Evolutionary conservation across 2,113 vertebrate genomes (phyloP).

Genomic region (Chaetodon trifascialis): DNA sequence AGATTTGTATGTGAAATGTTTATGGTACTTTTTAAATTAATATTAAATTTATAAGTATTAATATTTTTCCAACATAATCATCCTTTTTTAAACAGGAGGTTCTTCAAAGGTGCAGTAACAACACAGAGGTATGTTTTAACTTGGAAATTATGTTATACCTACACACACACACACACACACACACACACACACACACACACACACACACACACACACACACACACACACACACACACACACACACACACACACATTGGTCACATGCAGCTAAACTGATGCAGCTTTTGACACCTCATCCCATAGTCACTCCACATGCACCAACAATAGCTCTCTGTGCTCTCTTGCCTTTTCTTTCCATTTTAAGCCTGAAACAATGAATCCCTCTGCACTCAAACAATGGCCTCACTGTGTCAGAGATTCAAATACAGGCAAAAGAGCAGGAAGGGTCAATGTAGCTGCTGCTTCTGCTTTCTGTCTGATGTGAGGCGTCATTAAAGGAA

Average conservation of each 20-base stretch:
- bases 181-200: neutral
- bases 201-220: neutral
- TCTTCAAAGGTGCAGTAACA: constrained; percentile 82
- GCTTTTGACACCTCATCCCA: constrained; percentile 14
- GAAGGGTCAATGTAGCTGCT: constrained; percentile 9
- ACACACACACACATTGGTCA: neutral
- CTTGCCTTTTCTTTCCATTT: constrained; percentile 4
- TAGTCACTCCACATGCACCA: neutral
- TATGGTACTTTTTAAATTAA: neutral
- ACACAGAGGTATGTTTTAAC: constrained; percentile 85
- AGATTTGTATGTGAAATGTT: constrained; percentile 6
- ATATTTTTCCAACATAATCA: neutral
- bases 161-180: neutral
- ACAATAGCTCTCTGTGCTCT: constrained; percentile 59
- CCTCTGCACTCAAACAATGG: constrained; percentile 20
- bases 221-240: neutral
- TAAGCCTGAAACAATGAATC: constrained; percentile 55
- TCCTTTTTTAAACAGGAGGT: constrained; percentile 78
- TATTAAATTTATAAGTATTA: too few species aligned
- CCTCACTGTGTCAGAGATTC: constrained; percentile 18
- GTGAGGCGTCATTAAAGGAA: neutral
- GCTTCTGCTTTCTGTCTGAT: neutral
- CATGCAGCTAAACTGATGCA: neutral
- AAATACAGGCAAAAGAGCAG: constrained; percentile 37
- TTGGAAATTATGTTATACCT: neutral